These are phyloP conservation scores for Coenobita brevimanus DNA, from an alignment of 1,140 invertebrate species.

Conservation along the genomic window DNA sequence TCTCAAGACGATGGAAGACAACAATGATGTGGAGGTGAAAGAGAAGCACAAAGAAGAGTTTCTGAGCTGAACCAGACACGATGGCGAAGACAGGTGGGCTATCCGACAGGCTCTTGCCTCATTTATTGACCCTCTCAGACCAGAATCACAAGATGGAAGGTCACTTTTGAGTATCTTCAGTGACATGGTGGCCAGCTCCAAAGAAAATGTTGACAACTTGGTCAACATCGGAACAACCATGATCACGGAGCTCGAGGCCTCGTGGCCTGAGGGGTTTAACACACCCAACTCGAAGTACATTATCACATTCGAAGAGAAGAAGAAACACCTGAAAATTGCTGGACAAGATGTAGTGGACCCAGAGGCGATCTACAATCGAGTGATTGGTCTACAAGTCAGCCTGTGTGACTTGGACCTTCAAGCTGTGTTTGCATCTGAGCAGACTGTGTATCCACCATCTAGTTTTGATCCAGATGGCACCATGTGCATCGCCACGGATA, in stretches of 20 bases:
- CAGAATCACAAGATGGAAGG: too few species aligned
- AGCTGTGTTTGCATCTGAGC: background rate
- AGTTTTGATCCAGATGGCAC: background rate
- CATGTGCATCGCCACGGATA: background rate
- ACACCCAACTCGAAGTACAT: background rate
- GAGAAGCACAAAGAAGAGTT: background rate
- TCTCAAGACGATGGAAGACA: background rate
- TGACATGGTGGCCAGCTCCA: background rate
- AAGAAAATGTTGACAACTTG: conserved; percentile 1
- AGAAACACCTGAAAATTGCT: background rate
- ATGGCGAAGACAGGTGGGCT: background rate
- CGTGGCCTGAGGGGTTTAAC: background rate
- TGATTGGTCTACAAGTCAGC: background rate
- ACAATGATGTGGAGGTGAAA: background rate
- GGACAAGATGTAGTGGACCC: background rate
- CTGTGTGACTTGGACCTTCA: background rate
- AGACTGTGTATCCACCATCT: background rate
- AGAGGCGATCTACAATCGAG: background rate
- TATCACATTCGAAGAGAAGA: background rate
- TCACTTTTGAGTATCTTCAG: background rate
- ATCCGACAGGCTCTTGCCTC: background rate
- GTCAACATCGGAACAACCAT: background rate
- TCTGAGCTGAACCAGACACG: background rate
- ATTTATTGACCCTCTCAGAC: background rate
- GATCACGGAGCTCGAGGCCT: too few species aligned